Conservation (phyloP, 2,888 invertebrate species). For the Homarus gammarus region DNA sequence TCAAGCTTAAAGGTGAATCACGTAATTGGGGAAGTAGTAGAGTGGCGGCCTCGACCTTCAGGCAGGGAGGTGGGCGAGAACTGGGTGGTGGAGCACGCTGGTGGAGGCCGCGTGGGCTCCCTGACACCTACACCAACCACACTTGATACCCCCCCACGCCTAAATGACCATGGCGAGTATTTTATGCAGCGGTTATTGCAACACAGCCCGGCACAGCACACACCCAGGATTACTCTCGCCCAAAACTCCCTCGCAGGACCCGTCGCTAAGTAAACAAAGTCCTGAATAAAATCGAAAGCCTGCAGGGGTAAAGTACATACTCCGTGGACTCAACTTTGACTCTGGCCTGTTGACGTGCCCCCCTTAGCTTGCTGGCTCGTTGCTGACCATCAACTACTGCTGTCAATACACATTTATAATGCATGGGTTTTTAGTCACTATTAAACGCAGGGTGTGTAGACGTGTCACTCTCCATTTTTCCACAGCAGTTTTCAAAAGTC, state of each 20-base stretch:
- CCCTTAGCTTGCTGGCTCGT: background rate
- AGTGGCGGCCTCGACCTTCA: background rate
- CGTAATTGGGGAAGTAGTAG: background rate
- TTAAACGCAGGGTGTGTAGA: background rate
- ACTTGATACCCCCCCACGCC: background rate
- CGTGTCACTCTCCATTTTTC: conserved; percentile 25
- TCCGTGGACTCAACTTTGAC: background rate
- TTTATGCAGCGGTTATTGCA: conserved; percentile 42
- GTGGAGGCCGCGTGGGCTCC: conserved; percentile 5
- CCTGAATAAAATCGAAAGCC: conserved; percentile 18
- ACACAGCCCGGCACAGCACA: conserved; percentile 17
- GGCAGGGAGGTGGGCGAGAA: background rate
- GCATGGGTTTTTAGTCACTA: background rate
- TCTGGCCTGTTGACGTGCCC: background rate
- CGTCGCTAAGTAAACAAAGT: conserved; percentile 17
- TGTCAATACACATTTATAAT: background rate
- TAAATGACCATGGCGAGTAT: conserved; percentile 16
- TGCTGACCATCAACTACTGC: background rate
- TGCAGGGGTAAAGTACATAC: background rate
- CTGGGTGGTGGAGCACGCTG: background rate
- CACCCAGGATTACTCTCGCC: conserved; percentile 21
- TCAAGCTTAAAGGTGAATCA: background rate
- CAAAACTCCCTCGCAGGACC: conserved; percentile 18
- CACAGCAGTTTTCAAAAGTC: conserved; percentile 22
- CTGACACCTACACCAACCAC: background rate